Evolutionary conservation across 1,140 invertebrate species (phyloP), one percentile per base, ranked within the genome.

Genomic region (Ips nitidus): DNA sequence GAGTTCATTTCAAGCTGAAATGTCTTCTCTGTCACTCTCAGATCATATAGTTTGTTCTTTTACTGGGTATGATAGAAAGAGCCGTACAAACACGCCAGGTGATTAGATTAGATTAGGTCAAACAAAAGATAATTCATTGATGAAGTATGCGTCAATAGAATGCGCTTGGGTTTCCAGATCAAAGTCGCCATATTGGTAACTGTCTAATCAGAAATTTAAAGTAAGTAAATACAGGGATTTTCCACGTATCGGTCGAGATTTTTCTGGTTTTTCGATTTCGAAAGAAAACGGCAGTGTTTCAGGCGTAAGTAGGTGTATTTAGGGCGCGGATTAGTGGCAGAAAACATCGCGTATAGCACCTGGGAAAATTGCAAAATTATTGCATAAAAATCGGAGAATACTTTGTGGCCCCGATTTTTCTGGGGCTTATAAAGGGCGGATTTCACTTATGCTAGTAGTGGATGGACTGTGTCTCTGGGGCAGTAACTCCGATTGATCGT

Each of bases 181-280:
- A 75, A 63, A 75, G 75, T 77, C 74, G 75, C 75, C 75, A 77
- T 77, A 77, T 77, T 77, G 69, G 69, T 72, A 77, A 77, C 75
- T 77, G 74, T 77, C 75, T 77, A 76, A 73, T 75, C 72, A 70
- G 69, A 77, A 77, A 77, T 73, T 75, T 75, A 71, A 71, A 76
- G 73, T 74, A 77, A 77, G 75, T 77, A 77, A 77, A 77, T 77
- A 77, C 60, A 74, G 41, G 67, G 52, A 71, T 70, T 74, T 73
- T 72, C 65, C 63, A 66, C 70, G 70, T 71, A 69, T 73, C 67
- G 69, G 58, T 56, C 66, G 67, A 67, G 60, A 64, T 71, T 71
- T 71, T 73, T 71, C 56, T 60, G 60, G 41, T 58, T 59, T 66
- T 69, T 71, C 52, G 41, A 74, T 68, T 61, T 59, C 59, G 22